Percentiles rank a stretch among this genome's conserved stretches.
phyloP scores from a whole-genome alignment of 2,113 vertebrate genomes.

The Gadus chalcogrammus region DNA sequence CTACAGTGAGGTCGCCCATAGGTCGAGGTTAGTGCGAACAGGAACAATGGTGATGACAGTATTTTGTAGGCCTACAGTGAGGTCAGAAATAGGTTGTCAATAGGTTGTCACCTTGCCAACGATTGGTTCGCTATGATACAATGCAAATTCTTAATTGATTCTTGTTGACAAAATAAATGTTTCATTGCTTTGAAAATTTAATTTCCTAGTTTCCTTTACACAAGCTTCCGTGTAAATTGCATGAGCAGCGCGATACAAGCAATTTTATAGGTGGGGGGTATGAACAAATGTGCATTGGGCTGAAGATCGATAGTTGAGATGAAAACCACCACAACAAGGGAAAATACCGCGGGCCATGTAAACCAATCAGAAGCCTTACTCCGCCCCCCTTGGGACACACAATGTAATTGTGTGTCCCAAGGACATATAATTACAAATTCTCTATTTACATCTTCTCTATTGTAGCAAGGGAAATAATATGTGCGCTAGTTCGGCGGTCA shows the following conservation, averaged over 20 bases:
- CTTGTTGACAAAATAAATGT: background rate
- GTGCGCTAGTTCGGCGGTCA: too few relatives aligned
- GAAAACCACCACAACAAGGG: slow-evolving; percentile 27
- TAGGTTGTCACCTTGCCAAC: too few relatives aligned
- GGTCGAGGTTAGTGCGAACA: too few relatives aligned
- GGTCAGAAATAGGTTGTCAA: too few relatives aligned
- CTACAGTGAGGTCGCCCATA: too few relatives aligned
- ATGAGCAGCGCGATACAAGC: background rate
- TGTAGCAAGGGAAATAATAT: too few relatives aligned
- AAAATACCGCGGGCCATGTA: slow-evolving; percentile 33
- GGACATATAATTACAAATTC: slow-evolving; percentile 44
- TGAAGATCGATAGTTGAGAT: slow-evolving; percentile 31
- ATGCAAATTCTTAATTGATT: too few relatives aligned
- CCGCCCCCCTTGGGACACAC: slow-evolving; percentile 28
- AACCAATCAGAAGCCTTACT: slow-evolving; percentile 36
- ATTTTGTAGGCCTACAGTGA: too few relatives aligned
- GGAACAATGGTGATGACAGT: too few relatives aligned
- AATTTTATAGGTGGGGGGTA: slow-evolving; percentile 1
- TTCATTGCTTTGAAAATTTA: background rate
- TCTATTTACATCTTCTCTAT: slow-evolving; percentile 39
- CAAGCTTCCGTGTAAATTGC: slow-evolving; percentile 26
- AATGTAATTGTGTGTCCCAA: slow-evolving; percentile 26
- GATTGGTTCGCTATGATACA: too few relatives aligned
- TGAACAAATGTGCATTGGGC: background rate
- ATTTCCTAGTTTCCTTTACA: slow-evolving; percentile 2